Conservation (phyloP, 2,797 vertebrate species). For the Champsocephalus gunnari region DNA sequence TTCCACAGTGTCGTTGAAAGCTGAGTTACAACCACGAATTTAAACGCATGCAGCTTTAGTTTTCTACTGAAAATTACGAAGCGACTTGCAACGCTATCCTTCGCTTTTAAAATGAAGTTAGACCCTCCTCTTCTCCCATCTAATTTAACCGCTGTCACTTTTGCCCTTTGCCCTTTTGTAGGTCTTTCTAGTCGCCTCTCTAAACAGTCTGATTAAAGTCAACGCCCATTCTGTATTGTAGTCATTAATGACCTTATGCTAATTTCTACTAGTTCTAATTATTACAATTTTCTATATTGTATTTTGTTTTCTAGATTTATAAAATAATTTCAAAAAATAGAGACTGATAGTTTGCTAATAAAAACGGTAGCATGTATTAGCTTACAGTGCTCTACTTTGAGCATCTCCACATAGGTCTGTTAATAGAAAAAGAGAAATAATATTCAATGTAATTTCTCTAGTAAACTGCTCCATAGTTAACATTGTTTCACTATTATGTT, state of each 20-base stretch:
- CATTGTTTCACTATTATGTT: too few species aligned
- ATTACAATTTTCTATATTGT: not conserved
- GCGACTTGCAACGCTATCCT: too few species aligned
- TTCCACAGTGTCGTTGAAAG: too few species aligned
- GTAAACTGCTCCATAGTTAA: not conserved
- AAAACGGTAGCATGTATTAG: too few species aligned
- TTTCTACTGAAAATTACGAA: too few species aligned
- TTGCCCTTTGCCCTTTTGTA: constrained; percentile 20
- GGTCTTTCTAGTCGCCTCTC: not conserved
- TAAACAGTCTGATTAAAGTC: constrained; percentile 13
- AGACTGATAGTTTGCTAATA: not conserved
- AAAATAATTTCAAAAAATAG: too few species aligned
- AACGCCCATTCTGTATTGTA: constrained; percentile 56
- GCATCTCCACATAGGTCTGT: too few species aligned
- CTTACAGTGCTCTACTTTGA: too few species aligned
- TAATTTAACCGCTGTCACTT: not conserved
- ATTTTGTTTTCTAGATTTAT: too few species aligned
- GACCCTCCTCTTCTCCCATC: not conserved
- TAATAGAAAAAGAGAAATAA: not conserved
- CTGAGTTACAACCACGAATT: too few species aligned
- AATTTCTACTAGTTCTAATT: not conserved
- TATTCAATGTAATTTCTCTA: not conserved
- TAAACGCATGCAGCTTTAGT: too few species aligned
- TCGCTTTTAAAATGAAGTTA: not conserved
- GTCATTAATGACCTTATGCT: too few species aligned